phyloP scores from a whole-genome alignment of 2,113 vertebrate species.

The Sphaerodactylus townsendi region DNA sequence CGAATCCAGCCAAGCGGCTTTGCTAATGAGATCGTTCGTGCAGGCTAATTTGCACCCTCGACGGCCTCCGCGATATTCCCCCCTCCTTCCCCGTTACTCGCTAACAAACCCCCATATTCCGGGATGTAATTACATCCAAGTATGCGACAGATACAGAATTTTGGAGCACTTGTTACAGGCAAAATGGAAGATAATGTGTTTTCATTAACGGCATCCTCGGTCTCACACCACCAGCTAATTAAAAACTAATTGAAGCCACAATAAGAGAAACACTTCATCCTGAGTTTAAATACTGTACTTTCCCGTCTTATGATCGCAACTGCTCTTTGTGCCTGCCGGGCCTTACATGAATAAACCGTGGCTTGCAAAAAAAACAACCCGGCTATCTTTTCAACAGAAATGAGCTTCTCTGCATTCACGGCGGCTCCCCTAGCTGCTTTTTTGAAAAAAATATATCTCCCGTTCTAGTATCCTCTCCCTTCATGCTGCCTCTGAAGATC shows the following conservation, averaged over 20 bases:
- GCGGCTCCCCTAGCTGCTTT: no score
- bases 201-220: not conserved
- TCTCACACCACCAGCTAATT: slow-evolving; percentile 11
- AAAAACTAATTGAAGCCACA: slow-evolving; percentile 13
- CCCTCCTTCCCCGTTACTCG: not conserved
- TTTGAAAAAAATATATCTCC: not conserved
- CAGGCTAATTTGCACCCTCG: not conserved
- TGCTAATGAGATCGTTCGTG: not conserved
- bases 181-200: slow-evolving; percentile 11
- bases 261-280: not conserved
- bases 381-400: not conserved
- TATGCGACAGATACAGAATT: slow-evolving; percentile 6
- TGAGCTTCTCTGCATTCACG: not conserved
- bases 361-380: no score
- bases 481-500: not conserved
- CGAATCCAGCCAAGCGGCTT: not conserved
- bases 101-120: not conserved
- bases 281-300: slow-evolving; percentile 8
- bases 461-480: not conserved
- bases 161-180: not conserved
- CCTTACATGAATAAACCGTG: not conserved
- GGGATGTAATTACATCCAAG: not conserved
- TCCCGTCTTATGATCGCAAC: not conserved
- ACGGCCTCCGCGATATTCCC: not conserved
- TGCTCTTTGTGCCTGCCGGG: no score